Percentiles rank a stretch among this genome's conserved stretches.
These are phyloP conservation scores for Augochlorella aurata DNA, from an alignment of 2,888 invertebrate species.

Conservation along the genomic window DNA sequence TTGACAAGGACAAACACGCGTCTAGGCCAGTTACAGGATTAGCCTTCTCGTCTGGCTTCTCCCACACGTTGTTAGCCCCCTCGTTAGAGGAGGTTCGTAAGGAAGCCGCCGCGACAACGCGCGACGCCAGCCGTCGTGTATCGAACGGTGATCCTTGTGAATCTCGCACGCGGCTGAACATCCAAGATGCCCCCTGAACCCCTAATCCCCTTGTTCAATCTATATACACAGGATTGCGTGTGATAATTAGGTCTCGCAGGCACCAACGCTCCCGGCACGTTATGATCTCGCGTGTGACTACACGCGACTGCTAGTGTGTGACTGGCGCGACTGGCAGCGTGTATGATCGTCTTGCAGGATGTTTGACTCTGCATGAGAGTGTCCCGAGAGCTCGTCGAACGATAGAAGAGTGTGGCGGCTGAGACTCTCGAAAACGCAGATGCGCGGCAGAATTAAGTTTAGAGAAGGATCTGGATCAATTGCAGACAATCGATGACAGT, in stretches of 20 bases:
- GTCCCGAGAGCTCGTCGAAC: conserved; percentile 21
- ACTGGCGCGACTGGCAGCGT: conserved; percentile 45
- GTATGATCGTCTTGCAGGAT: conserved; percentile 20
- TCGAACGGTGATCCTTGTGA: conserved; percentile 43
- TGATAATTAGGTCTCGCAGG: conserved; percentile 73
- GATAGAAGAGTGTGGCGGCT: conserved; percentile 2
- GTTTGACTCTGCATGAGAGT: conserved; percentile 52
- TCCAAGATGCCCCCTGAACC: conserved; percentile 13
- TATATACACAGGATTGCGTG: conserved; percentile 70
- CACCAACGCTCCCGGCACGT: conserved; percentile 72
- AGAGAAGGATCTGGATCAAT: not conserved
- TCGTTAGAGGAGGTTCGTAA: conserved; percentile 52
- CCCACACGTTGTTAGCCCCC: conserved; percentile 39
- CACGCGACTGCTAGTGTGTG: conserved; percentile 42
- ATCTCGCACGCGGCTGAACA: conserved; percentile 47
- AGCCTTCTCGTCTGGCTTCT: conserved; percentile 31
- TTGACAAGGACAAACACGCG: conserved; percentile 17
- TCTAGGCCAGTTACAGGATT: conserved; percentile 30
- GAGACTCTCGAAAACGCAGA: conserved; percentile 5
- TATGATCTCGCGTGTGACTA: conserved; percentile 62
- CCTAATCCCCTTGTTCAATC: conserved; percentile 59
- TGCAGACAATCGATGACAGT: not conserved
- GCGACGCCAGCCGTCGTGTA: conserved; percentile 19
- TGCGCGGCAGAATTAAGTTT: too few relatives aligned
- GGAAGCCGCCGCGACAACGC: conserved; percentile 28